Base-by-base conservation (phyloP, 2,113 vertebrate genomes). In the Okapia johnstoni region DNA sequence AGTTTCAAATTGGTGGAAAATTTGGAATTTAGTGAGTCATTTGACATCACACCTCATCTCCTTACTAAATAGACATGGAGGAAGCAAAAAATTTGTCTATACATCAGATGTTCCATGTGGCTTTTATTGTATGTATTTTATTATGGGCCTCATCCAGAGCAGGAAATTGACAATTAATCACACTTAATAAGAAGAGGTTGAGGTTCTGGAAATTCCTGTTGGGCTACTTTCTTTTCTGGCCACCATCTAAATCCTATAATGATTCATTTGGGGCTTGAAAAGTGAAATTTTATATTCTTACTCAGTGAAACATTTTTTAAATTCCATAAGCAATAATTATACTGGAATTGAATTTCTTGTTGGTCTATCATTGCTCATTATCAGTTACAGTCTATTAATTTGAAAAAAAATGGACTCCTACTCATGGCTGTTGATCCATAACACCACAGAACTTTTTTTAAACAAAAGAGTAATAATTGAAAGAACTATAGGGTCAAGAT, bases 241-340 rank as follows among this genome's bases (percentile, higher is more conserved):
- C 91, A 52, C 21, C 11, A 15, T 85, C 17, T 88, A 95, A 96
- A 55, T 60, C 30, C 30, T 85, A 50, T 70, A 58, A 95, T 52
- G 23, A 90, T 60, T 98, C 54, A 85, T 95, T 89, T 76, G 93
- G 13, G n/a, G 4, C 61, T 70, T 93, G 58, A 70, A 91, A 97
- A 91, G 88, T 58, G 40, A 93, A 89, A 86, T 87, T 89, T 81
- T 60, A 58, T 94, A 60, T 88, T 98, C 40, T 93, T 97, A 95
- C 11, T 50, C 50, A 54, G 66, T 92, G 5, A 16, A 66, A 89
- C 73, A 8, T 11, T 2, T 90, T 80, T 96, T 93, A 93, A 70
- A 83, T 80, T 97, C 7, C 7, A 86, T 81, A 50, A 93, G 79
- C 48, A 86, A 54, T 28, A 7, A 54, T 95, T 46, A 85, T 40